These are phyloP conservation scores for Oedothorax gibbosus DNA, from an alignment of 1,140 invertebrate species.

Conservation along the genomic window DNA sequence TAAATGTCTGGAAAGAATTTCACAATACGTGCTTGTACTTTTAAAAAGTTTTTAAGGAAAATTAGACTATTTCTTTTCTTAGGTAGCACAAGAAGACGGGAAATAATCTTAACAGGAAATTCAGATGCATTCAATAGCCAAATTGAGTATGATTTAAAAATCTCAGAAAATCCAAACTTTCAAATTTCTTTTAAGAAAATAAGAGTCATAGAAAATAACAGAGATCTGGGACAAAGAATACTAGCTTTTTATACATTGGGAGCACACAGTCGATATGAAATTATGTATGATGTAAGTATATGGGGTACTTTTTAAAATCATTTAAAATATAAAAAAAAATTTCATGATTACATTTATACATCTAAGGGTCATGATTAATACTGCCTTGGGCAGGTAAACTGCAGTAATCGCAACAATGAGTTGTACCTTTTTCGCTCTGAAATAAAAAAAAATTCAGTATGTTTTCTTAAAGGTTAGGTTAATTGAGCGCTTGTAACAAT, in stretches of 20 bases:
- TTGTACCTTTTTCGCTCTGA: too few species aligned
- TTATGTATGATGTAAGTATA: constrained; percentile 24
- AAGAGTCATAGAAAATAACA: neutral
- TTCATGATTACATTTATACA: neutral
- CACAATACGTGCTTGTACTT: neutral
- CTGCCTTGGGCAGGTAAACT: too few species aligned
- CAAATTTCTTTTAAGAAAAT: neutral
- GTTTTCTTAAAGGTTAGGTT: too few species aligned
- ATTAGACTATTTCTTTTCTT: neutral
- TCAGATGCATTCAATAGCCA: neutral
- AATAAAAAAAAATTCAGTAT: too few species aligned
- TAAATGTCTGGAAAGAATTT: too few species aligned
- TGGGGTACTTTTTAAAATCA: neutral
- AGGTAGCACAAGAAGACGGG: constrained; percentile 12
- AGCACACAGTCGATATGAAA: neutral
- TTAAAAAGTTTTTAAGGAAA: neutral
- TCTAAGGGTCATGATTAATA: neutral
- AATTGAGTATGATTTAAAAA: neutral
- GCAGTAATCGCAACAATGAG: too few species aligned
- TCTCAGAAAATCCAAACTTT: constrained; percentile 7
- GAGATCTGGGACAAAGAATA: neutral
- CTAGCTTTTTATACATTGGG: neutral
- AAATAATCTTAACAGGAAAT: constrained; percentile 6
- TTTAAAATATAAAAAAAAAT: neutral
- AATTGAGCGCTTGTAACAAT: too few species aligned